Conservation (phyloP, 1,140 invertebrate genomes). For the Heliothis virescens region DNA sequence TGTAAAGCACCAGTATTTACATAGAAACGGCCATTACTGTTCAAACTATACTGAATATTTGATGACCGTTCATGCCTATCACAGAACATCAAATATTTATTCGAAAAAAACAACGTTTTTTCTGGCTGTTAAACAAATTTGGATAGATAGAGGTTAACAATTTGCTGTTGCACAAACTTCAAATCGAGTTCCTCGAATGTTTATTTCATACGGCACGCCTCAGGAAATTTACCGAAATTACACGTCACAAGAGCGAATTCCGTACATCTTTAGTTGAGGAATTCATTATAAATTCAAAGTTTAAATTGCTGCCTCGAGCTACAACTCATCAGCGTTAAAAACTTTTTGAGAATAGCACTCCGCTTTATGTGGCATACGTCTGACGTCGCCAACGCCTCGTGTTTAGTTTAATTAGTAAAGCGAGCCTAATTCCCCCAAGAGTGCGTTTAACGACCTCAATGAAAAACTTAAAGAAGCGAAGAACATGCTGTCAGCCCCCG, state of each 20-base stretch:
- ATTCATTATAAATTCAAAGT: slow-evolving; percentile 76
- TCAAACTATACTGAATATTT: slow-evolving; percentile 29
- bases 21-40: slow-evolving; percentile 10
- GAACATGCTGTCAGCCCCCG: not conserved
- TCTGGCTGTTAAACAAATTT: not conserved
- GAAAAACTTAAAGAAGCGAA: slow-evolving; percentile 57
- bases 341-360: slow-evolving; percentile 63
- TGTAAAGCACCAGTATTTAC: slow-evolving; percentile 26
- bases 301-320: slow-evolving; percentile 72
- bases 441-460: slow-evolving; percentile 63
- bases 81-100: not conserved
- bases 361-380: slow-evolving; percentile 61
- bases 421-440: slow-evolving; percentile 54
- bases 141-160: slow-evolving; percentile 34
- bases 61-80: not conserved
- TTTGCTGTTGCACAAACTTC: slow-evolving; percentile 36
- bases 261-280: slow-evolving; percentile 68
- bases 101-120: not conserved
- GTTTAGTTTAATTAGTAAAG: slow-evolving; percentile 68
- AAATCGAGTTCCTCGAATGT: slow-evolving; percentile 44
- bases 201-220: slow-evolving; percentile 56
- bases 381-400: slow-evolving; percentile 49
- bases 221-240: slow-evolving; percentile 54
- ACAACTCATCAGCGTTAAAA: slow-evolving; percentile 78
- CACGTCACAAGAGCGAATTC: slow-evolving; percentile 58